Conservation (phyloP, 2,888 invertebrate genomes). For the Caenorhabditis becei region DNA sequence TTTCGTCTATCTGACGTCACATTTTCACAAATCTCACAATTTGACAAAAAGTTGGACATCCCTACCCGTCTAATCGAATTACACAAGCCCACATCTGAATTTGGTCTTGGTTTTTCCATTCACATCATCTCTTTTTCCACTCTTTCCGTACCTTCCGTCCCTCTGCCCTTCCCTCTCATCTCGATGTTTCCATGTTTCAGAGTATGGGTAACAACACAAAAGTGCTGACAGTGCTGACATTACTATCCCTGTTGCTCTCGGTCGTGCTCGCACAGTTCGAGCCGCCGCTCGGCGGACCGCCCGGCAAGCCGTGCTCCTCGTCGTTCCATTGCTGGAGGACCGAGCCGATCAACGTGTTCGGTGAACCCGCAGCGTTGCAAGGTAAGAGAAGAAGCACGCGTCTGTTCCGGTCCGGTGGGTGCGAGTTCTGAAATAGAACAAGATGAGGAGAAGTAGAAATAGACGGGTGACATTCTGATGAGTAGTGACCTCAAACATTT, state of each 20-base stretch:
- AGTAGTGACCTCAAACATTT: slow-evolving; percentile 1
- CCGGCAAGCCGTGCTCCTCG: slow-evolving; percentile 66
- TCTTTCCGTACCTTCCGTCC: neutral
- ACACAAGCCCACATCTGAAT: slow-evolving; percentile 5
- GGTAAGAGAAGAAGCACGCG: slow-evolving; percentile 16
- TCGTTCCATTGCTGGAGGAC: slow-evolving; percentile 70
- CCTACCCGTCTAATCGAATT: slow-evolving; percentile 13
- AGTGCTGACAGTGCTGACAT: slow-evolving; percentile 35
- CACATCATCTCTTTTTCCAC: neutral
- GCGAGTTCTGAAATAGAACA: slow-evolving; percentile 7
- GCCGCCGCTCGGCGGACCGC: slow-evolving; percentile 33
- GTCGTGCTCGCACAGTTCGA: slow-evolving; percentile 55
- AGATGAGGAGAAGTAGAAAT: too few species aligned
- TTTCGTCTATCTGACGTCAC: neutral
- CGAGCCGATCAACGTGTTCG: slow-evolving; percentile 64
- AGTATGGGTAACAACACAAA: slow-evolving; percentile 63
- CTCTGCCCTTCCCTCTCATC: neutral
- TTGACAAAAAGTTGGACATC: neutral
- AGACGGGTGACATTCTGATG: slow-evolving; percentile 6
- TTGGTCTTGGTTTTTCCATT: neutral
- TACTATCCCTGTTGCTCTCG: slow-evolving; percentile 52
- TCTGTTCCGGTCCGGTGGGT: slow-evolving; percentile 13
- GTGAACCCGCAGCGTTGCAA: slow-evolving; percentile 57
- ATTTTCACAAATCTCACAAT: neutral
- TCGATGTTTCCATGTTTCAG: slow-evolving; percentile 17